Evolutionary conservation across 2,888 invertebrate species (phyloP).

Genomic region (Thecophora atra): DNA sequence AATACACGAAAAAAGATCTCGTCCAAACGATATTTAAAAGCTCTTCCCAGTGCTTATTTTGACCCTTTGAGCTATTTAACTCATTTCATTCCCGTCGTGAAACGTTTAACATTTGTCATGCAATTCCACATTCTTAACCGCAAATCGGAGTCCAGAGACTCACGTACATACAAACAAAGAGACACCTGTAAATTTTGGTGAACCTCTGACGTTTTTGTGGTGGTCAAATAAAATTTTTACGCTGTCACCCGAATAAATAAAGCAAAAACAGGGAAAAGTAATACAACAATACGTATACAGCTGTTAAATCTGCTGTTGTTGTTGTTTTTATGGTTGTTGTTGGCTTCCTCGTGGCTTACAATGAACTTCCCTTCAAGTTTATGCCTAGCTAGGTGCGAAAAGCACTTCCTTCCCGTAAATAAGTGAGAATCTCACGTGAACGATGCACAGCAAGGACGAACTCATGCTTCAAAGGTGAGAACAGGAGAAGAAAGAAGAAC

Average conservation of each 20-base stretch:
- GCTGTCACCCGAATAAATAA: slow-evolving; percentile 32
- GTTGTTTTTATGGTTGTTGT: not conserved
- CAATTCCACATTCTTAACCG: slow-evolving; percentile 26
- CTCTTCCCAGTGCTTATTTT: not conserved
- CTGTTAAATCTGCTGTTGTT: not conserved
- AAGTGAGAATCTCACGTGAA: slow-evolving; percentile 30
- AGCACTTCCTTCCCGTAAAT: slow-evolving; percentile 43
- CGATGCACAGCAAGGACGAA: not conserved
- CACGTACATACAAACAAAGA: slow-evolving; percentile 46
- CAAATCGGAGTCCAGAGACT: slow-evolving; percentile 28
- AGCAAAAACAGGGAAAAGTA: not conserved
- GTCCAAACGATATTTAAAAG: no score
- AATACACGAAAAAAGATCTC: no score
- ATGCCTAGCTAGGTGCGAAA: slow-evolving; percentile 46
- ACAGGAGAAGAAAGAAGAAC: no score
- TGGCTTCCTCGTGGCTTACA: slow-evolving; percentile 3
- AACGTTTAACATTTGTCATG: slow-evolving; percentile 28
- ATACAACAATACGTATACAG: not conserved
- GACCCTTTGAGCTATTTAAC: not conserved
- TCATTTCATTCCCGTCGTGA: not conserved
- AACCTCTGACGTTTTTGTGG: slow-evolving; percentile 43
- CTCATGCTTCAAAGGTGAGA: slow-evolving; percentile 29
- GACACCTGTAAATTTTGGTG: slow-evolving; percentile 61
- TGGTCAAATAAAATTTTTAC: slow-evolving; percentile 59
- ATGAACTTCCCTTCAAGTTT: not conserved